Base-by-base conservation (phyloP, 2,888 invertebrate genomes). In the Dascillus cervinus region DNA sequence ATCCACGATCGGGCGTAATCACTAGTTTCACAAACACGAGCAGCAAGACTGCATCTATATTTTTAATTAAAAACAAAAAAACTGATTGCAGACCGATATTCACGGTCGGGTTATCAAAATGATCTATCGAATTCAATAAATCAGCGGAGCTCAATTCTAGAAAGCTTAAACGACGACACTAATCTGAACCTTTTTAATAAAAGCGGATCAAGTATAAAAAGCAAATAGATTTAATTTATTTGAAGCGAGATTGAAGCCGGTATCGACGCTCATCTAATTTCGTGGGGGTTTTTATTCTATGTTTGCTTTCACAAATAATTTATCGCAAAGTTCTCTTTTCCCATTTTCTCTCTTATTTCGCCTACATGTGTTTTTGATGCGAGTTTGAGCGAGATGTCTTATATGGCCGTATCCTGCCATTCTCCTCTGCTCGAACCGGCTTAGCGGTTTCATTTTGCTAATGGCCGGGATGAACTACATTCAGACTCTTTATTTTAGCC, bases 221-320 rank as follows among this genome's bases (percentile, higher is more conserved):
- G 48, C 50, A 49, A 52, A 53, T 52, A 48, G 52, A 50, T 51
- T 52, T 51, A 49, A 51, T 51, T 53, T 51, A 52, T 49, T 50
- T 49, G 44, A 38, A 40, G 38, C 44, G 46, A 44, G 44, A 42
- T 47, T 49, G 48, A 46, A 44, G 37, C 42, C 33, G 41, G 43
- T 46, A 37, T 45, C 41, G 43, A 34, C 34, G 45, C 35, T 44
- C 39, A 41, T 44, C 42, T 44, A 44, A 44, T 41, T 44, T 37
- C 31, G 33, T 41, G 13, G 20, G 31, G 41, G 41, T 44, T 43
- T 49, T 44, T 45, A 46, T 42, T 32, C 41, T 21, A 26, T 43
- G 41, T 46, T 44, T 46, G 43, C 34, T 34, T n/a, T n/a, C n/a
- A n/a, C n/a, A n/a, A n/a, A n/a, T n/a, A n/a, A n/a, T n/a, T n/a